phyloP scores from a whole-genome alignment of 2,113 vertebrate genomes.

The Chiloscyllium plagiosum region DNA sequence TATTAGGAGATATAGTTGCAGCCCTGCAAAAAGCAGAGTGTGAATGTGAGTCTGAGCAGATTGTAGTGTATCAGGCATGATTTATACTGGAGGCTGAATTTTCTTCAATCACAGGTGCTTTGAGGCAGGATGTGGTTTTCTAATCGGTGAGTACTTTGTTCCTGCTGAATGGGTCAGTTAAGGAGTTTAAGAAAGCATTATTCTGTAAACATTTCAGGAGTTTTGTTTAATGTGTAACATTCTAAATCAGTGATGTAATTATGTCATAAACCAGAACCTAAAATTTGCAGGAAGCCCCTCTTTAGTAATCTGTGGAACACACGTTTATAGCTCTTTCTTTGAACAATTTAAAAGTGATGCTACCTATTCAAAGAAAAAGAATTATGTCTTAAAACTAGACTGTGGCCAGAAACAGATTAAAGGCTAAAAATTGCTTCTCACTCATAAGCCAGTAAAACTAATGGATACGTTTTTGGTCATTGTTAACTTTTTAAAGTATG shows the following conservation, averaged over 20 bases:
- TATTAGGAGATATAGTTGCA: background rate
- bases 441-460: background rate
- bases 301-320: background rate
- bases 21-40: background rate
- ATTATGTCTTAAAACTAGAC: background rate
- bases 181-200: background rate
- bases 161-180: background rate
- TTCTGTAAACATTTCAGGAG: background rate
- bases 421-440: background rate
- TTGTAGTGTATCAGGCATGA: background rate
- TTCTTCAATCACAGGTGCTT: background rate
- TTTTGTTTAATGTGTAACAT: constrained; percentile 27
- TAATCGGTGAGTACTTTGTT: background rate
- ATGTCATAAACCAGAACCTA: background rate
- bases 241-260: constrained; percentile 33
- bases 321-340: background rate
- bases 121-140: constrained; percentile 11
- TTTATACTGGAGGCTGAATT: background rate
- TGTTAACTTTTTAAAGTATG: background rate
- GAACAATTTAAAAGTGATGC: background rate
- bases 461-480: background rate
- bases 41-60: background rate
- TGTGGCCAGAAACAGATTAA: background rate
- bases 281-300: background rate
- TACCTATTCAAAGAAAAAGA: background rate